Conservation (phyloP, 2,797 vertebrate genomes). For the Oreochromis mossambicus region DNA sequence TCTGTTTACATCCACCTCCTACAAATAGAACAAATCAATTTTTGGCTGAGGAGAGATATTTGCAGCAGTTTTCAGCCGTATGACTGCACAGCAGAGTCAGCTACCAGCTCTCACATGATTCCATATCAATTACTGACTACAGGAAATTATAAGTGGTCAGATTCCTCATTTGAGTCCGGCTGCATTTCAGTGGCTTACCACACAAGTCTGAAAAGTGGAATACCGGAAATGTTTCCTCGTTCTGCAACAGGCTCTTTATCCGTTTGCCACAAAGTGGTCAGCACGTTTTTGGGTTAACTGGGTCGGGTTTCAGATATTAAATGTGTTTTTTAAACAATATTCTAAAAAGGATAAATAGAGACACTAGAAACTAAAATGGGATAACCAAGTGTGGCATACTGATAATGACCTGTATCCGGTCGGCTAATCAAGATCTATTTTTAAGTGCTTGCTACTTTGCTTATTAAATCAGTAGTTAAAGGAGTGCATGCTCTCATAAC, state of each 20-base stretch:
- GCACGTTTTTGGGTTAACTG: accelerated
- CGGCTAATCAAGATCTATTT: neutral
- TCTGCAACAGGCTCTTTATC: neutral
- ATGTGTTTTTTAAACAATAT: accelerated
- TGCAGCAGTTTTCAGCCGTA: neutral
- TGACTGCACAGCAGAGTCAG: neutral
- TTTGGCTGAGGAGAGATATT: neutral
- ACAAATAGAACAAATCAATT: neutral
- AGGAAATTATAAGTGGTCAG: neutral
- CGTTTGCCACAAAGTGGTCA: neutral
- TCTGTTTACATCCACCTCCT: neutral
- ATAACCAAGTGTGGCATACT: accelerated
- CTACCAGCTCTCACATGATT: neutral
- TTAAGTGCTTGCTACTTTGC: neutral
- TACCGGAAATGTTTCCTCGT: neutral
- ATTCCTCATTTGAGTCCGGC: neutral
- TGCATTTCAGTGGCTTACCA: neutral
- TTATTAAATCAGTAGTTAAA: neutral
- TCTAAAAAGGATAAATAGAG: neutral
- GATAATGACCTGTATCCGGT: neutral
- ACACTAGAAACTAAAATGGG: neutral
- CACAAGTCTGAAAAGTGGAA: neutral
- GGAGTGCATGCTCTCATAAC: neutral
- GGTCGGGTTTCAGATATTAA: neutral
- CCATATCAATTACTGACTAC: neutral